Percentiles rank a stretch among this genome's conserved stretches.
Conservation (phyloP, 2,888 invertebrate genomes). For the Volucella bombylans region DNA sequence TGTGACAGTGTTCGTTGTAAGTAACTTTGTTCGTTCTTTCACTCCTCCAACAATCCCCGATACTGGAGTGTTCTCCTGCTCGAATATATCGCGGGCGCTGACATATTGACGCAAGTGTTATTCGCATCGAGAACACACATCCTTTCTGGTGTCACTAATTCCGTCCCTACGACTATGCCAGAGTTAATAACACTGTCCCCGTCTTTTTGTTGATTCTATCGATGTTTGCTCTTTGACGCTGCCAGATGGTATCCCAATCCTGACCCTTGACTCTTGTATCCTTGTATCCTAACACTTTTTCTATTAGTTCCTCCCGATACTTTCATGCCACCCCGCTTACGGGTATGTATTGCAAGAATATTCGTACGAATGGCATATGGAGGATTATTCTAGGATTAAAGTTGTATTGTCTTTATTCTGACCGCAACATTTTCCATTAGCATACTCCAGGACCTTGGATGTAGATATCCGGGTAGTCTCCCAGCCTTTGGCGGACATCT, state of each 20-base stretch:
- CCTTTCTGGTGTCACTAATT: constrained; percentile 17
- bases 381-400: constrained; percentile 14
- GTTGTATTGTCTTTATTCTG: constrained; percentile 32
- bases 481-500: background rate
- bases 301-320: background rate
- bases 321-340: constrained; percentile 3
- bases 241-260: background rate
- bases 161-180: background rate
- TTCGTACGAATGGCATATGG: constrained; percentile 7
- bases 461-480: background rate
- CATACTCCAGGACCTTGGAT: constrained; percentile 37
- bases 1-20: constrained; percentile 42
- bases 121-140: constrained; percentile 4
- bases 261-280: background rate
- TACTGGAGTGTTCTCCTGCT: background rate
- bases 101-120: constrained; percentile 46
- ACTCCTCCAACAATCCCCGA: background rate
- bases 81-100: constrained; percentile 12
- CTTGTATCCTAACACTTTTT: background rate
- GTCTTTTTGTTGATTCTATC: constrained; percentile 50
- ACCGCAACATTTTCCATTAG: constrained; percentile 61
- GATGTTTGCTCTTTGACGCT: constrained; percentile 30
- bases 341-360: too few relatives aligned
- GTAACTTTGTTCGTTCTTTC: constrained; percentile 46
- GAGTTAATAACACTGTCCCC: constrained; percentile 43